Evolutionary conservation across 2,113 vertebrate genomes (phyloP), one percentile per base, ranked within the genome.

Genomic region (Hymenochirus boettgeri): DNA sequence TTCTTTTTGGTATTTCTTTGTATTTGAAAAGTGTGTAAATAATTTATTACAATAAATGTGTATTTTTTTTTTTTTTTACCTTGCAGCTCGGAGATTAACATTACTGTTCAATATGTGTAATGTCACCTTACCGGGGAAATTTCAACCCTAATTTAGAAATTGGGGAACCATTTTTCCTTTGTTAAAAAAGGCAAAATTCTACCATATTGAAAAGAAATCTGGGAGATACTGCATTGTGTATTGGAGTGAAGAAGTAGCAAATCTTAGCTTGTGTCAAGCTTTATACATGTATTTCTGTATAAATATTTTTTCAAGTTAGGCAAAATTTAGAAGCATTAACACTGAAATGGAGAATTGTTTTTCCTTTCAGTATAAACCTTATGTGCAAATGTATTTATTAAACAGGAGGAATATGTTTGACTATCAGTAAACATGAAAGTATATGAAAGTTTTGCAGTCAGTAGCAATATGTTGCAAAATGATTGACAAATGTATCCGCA

Each of bases 231-330:
- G 57, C 65, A n/a, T 59, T 58, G n/a, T n/a, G n/a, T n/a, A n/a
- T n/a, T n/a, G n/a, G 62, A 71, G 79, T 82, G 87, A 84, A 89
- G 89, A 89, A 86, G 89, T 86, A 88, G 87, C 86, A 88, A 81
- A 84, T 88, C 89, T 92, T 90, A 86, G 95, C 96, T 99, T 99
- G 95, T 97, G 95, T 98, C 95, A 99, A 99, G 96, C 95, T 99
- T 93, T 89, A 86, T 88, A 92, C 82, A 90, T 90, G 89, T 92
- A 94, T 90, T 90, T 87, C 86, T 91, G 93, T 98, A 95, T 88
- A 96, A 95, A 95, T 93, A 81, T 57, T 65, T 73, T 72, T 81
- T 46, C 74, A n/a, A n/a, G n/a, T 82, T 84, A 59, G 19, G 73
- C 70, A 54, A 75, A 76, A 78, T 77, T 66, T 64, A 74, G 82